Evolutionary conservation across 2,113 vertebrate genomes (phyloP), one percentile per base, ranked within the genome.

Genomic region (Hystrix cristata): DNA sequence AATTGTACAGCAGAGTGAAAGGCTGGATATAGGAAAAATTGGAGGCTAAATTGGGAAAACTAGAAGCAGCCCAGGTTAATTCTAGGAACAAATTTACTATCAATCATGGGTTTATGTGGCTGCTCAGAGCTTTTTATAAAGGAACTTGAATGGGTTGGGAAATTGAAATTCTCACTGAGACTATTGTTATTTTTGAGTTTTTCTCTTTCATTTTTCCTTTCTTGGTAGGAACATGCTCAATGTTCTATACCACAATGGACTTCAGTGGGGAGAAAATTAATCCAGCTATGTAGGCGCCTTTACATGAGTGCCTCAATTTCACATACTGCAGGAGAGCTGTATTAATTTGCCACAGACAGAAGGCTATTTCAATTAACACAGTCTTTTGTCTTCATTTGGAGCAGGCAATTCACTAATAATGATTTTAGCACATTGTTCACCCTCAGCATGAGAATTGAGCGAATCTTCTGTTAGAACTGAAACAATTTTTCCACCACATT

Each of bases 341-440:
- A 59, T 90, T 92, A 92, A 94, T 94, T 79, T 96, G 87, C 31
- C 12, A 48, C n/a, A 55, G 34, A 86, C 27, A 80, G 64, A 96
- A 78, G 83, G 43, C 31, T 78, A 34, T 91, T 85, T 92, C 85
- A 86, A 8, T 48, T 51, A 96, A 53, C 25, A 60, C 25, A 62
- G 34, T 72, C 62, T 96, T 81, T 64, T 95, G 78, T 97, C 38
- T 87, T 94, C 90, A 59, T 82, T 93, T 82, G 31, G 15, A 88
- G 18, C 14, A 64, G 80, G n/a, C 38, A 83, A 12, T 94, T 97
- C 25, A 91, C 71, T 62, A 96, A 88, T 67, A 80, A 60, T 14
- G 5, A 71, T 80, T 96, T 71, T 74, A 85, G 76, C 95, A 34
- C 13, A 51, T 38, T 90, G 38, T 90, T 97, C 91, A 87, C 64